These are phyloP conservation scores for Cataglyphis hispanica DNA, from an alignment of 1,140 invertebrate species.

Conservation along the genomic window DNA sequence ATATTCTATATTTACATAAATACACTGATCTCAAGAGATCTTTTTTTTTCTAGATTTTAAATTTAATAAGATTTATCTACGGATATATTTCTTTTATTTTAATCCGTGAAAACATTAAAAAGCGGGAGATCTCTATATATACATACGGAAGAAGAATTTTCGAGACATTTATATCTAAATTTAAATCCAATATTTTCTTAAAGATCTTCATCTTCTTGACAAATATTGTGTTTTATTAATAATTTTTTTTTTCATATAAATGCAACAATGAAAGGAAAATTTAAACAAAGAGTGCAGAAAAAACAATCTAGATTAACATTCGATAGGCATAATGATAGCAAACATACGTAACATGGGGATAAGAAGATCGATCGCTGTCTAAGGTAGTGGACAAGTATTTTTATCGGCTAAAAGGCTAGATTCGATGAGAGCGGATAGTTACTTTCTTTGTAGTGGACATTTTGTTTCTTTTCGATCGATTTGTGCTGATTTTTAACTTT, in stretches of 20 bases:
- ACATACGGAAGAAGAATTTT: not conserved
- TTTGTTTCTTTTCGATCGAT: not conserved
- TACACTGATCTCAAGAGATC: not conserved
- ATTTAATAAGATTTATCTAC: not conserved
- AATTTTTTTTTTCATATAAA: not conserved
- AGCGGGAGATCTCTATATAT: not conserved
- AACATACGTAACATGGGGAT: not conserved
- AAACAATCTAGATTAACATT: not conserved
- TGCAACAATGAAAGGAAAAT: too few species aligned
- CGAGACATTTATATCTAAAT: not conserved
- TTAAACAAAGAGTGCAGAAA: not conserved
- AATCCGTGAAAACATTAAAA: too few species aligned
- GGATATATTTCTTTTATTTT: not conserved
- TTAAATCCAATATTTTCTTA: too few species aligned
- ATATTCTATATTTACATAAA: not conserved
- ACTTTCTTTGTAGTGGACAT: not conserved
- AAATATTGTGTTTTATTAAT: too few species aligned
- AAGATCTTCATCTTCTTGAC: too few species aligned
- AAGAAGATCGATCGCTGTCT: conserved; percentile 19
- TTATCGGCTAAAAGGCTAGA: conserved; percentile 19
- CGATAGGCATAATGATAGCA: not conserved
- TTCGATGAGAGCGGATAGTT: not conserved
- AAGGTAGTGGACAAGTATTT: conserved; percentile 20
- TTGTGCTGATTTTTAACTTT: conserved; percentile 1
- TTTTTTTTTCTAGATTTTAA: not conserved